phyloP scores from a whole-genome alignment of 2,888 invertebrate genomes.

The Furcula furcula region DNA sequence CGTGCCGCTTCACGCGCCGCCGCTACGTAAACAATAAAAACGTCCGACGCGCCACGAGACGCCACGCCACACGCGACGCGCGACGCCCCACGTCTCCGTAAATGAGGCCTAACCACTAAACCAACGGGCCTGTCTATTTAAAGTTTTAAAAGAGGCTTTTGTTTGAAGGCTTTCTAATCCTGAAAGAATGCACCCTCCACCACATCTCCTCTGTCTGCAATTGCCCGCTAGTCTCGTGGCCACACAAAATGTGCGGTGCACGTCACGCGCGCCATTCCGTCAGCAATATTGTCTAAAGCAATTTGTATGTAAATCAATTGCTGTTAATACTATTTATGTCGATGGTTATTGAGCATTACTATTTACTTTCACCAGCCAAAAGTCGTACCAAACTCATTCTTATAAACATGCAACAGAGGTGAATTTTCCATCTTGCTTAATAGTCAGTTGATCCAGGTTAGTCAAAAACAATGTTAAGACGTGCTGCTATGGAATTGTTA shows the following conservation, averaged over 20 bases:
- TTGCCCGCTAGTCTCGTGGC: slow-evolving; percentile 34
- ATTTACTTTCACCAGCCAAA: slow-evolving; percentile 57
- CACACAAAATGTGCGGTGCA: slow-evolving; percentile 51
- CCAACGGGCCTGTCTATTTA: too few species aligned
- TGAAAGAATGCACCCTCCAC: too few species aligned
- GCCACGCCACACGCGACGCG: too few species aligned
- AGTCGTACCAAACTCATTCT: slow-evolving; percentile 36
- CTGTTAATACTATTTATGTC: slow-evolving; percentile 81
- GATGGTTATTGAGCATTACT: slow-evolving; percentile 78
- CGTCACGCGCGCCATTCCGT: slow-evolving; percentile 78
- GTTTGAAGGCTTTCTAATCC: too few species aligned
- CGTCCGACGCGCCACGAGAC: too few species aligned
- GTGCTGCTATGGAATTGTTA: slow-evolving; percentile 71
- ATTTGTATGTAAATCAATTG: slow-evolving; percentile 82
- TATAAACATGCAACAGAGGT: slow-evolving; percentile 28
- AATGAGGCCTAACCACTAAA: too few species aligned
- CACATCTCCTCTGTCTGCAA: not conserved
- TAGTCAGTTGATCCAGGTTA: slow-evolving; percentile 40
- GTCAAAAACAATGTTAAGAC: slow-evolving; percentile 60
- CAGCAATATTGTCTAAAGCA: slow-evolving; percentile 81
- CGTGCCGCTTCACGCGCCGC: too few species aligned
- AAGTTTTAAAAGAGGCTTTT: too few species aligned
- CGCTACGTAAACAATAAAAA: too few species aligned
- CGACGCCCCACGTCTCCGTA: too few species aligned
- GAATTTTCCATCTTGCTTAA: slow-evolving; percentile 20